A percentile compares a stretch with the other conserved stretches of the same genome.
Evolutionary conservation across 2,888 invertebrate genomes (phyloP).

Genomic region (Scaptomyza reducta): DNA sequence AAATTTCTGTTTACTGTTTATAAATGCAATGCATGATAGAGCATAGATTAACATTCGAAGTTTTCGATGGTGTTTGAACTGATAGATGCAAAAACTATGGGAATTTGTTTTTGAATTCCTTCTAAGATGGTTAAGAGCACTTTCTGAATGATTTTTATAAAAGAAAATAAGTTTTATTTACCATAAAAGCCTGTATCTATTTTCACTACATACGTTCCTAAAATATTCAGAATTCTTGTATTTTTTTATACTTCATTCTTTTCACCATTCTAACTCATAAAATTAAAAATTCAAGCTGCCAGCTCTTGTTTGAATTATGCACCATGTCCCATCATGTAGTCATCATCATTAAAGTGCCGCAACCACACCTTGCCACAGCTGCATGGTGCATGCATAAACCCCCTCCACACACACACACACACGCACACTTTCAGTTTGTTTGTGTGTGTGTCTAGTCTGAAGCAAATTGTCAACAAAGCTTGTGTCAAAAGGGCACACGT

Average conservation of each 20-base stretch:
- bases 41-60: slow-evolving; percentile 12
- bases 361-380: slow-evolving; percentile 14
- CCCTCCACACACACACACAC: background rate
- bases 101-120: too few relatives aligned
- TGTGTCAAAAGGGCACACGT: slow-evolving; percentile 22
- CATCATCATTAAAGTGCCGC: slow-evolving; percentile 3
- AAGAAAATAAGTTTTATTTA: too few relatives aligned
- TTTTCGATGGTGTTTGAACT: background rate
- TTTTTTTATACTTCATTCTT: too few relatives aligned
- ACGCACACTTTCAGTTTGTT: slow-evolving; percentile 6
- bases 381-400: slow-evolving; percentile 3
- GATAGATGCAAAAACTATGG: background rate
- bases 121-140: too few relatives aligned
- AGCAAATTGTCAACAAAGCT: slow-evolving; percentile 24
- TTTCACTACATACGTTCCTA: too few relatives aligned
- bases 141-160: too few relatives aligned
- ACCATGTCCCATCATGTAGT: background rate
- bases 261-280: too few relatives aligned
- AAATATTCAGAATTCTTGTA: too few relatives aligned
- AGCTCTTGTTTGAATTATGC: too few relatives aligned
- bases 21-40: background rate
- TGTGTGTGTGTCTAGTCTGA: slow-evolving; percentile 22
- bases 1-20: slow-evolving; percentile 22
- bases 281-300: background rate
- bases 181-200: too few relatives aligned